phyloP scores from a whole-genome alignment of 92 coral and sea anemone genomes.

The Blastomussa wellsi region DNA sequence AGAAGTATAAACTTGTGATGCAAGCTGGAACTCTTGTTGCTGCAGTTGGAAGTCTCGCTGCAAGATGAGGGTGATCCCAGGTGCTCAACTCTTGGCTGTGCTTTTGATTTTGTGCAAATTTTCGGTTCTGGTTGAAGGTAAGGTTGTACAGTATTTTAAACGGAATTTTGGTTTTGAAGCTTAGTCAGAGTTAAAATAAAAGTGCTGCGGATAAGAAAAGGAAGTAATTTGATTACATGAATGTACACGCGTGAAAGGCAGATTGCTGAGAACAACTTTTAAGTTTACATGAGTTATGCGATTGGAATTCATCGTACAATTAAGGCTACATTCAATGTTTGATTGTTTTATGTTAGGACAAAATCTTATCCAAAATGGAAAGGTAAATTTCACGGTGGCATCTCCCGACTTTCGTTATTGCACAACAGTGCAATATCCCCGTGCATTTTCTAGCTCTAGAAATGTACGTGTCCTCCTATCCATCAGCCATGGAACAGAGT shows the following conservation, averaged over 20 bases:
- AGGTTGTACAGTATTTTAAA: not conserved
- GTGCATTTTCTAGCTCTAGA: constrained; percentile 16
- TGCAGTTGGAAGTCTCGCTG: not conserved
- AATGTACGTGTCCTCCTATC: constrained; percentile 38
- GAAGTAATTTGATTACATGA: not conserved
- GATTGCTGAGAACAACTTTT: no score
- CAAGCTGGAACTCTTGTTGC: not conserved
- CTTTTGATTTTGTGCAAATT: constrained; percentile 1
- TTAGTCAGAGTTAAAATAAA: no score
- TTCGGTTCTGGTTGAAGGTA: constrained; percentile 24
- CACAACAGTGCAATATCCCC: constrained; percentile 23
- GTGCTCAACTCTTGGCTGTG: not conserved
- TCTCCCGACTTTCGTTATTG: constrained; percentile 11
- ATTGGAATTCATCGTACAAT: no score
- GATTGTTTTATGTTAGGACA: not conserved
- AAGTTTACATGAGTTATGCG: no score
- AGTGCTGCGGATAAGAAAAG: not conserved
- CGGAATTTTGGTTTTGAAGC: not conserved
- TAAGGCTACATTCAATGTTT: not conserved
- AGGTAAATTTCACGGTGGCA: constrained; percentile 28
- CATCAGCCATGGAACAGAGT: constrained; percentile 29
- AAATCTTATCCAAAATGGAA: constrained; percentile 35
- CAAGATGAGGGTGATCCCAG: constrained; percentile 21
- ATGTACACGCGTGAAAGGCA: no score
- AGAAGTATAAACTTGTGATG: not conserved